Conservation (phyloP, 2,888 invertebrate genomes). For the Nemapogon koenigi region DNA sequence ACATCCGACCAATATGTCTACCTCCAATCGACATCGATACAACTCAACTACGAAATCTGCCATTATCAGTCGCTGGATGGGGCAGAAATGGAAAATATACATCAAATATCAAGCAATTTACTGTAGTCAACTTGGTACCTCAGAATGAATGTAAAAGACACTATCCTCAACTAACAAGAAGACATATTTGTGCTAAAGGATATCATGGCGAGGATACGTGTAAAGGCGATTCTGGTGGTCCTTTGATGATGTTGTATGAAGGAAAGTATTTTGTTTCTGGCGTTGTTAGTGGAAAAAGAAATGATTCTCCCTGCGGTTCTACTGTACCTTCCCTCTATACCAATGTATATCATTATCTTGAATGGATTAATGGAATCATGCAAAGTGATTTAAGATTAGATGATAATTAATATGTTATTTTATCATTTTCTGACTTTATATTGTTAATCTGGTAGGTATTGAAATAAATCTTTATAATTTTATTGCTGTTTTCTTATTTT, state of each 20-base stretch:
- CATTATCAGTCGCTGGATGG: constrained; percentile 48
- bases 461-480: no score
- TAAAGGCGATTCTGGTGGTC: constrained; percentile 54
- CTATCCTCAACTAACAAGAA: constrained; percentile 32
- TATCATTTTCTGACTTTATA: no score
- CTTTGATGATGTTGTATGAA: constrained; percentile 43
- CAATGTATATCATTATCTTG: constrained; percentile 40
- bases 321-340: constrained; percentile 48
- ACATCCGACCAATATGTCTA: constrained; percentile 48
- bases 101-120: constrained; percentile 44
- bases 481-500: no score
- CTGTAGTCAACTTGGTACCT: constrained; percentile 41
- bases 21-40: constrained; percentile 41
- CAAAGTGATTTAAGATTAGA: no score
- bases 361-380: no score
- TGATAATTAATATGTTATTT: no score
- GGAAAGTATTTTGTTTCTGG: constrained; percentile 44
- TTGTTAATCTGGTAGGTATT: no score
- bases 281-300: constrained; percentile 49
- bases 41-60: constrained; percentile 33
- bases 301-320: constrained; percentile 46
- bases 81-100: constrained; percentile 39
- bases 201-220: constrained; percentile 48
- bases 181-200: constrained; percentile 48
- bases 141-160: constrained; percentile 32